Base-by-base conservation (phyloP, 2,888 invertebrate species). In the Rapana venosa region DNA sequence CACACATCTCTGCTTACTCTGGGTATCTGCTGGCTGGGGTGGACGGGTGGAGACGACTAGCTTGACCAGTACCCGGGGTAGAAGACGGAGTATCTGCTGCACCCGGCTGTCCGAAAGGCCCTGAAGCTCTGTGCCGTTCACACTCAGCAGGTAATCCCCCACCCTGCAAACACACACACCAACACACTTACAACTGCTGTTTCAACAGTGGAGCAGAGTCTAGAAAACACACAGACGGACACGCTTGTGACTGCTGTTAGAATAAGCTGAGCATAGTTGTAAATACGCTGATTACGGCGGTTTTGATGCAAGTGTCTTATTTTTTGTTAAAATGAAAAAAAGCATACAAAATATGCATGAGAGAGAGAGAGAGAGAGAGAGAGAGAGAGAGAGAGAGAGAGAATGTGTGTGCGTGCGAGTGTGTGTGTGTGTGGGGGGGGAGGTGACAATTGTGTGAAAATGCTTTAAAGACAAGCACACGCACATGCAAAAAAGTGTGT, bases 61-160 rank as follows among this genome's bases (percentile, higher is more conserved):
- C 77, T 94, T 94, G 70, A 94, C 93, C 56, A 95, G 93, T 32
- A 95, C 94, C 87, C 95, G 89, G 0, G 95, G 95, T 36, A 95
- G 90, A n/a, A 95, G 92, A 32, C 94, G 90, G 26, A 95, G 85
- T n/a, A 94, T 93, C 90, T 95, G 95, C 90, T 95, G 94, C 0
- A 95, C 94, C 86, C 94, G 94, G 36, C 92, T 92, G 58, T 95
- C 94, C 8, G 93, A 92, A 66, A 94, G 92, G n/a, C 95, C 95
- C 4, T 93, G 93, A 70, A 95, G 90, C 58, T 93, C 93, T 47
- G 94, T 94, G 36, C 91, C 92, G 92, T 95, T 95, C 87, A 95
- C 93, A 15, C 94, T 93, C 81, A 95, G 90, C n/a, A 95, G 77
- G 87, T 93, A 94, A 91, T 95, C 95, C n/a, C 95, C 95, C 90